Conservation (phyloP, 2,797 vertebrate species). For the Mycteria americana region DNA sequence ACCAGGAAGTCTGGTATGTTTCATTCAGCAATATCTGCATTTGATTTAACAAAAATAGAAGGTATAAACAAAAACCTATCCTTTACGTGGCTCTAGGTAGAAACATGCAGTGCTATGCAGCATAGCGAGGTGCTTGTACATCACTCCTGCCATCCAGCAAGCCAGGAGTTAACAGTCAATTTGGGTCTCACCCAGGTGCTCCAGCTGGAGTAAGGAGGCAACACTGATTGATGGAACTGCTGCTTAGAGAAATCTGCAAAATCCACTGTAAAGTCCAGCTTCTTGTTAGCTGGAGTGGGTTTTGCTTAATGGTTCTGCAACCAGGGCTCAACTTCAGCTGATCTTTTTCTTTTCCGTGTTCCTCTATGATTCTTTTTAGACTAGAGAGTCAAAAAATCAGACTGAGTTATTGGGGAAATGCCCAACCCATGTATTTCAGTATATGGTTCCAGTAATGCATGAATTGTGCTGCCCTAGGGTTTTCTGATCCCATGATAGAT, state of each 20-base stretch:
- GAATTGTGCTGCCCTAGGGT: neutral
- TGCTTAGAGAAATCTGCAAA: neutral
- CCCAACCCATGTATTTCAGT: neutral
- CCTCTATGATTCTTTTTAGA: neutral
- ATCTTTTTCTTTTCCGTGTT: neutral
- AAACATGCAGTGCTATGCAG: neutral
- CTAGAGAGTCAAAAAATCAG: neutral
- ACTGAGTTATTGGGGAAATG: neutral
- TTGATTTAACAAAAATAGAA: neutral
- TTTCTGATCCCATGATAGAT: too few relatives aligned
- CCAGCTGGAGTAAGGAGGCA: neutral
- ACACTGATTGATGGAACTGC: neutral
- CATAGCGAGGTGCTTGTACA: neutral
- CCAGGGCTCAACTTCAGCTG: neutral
- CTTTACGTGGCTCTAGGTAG: neutral
- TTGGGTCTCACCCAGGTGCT: neutral
- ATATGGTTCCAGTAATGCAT: neutral
- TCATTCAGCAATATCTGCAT: neutral
- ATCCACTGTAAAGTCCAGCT: neutral
- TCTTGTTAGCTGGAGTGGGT: neutral
- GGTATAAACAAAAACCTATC: neutral
- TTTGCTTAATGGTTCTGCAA: neutral
- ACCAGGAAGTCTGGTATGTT: rapidly evolving
- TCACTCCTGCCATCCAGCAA: neutral
- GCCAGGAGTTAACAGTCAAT: neutral